Conservation (phyloP, 2,797 vertebrate species). For the Chloroceryle inda region DNA sequence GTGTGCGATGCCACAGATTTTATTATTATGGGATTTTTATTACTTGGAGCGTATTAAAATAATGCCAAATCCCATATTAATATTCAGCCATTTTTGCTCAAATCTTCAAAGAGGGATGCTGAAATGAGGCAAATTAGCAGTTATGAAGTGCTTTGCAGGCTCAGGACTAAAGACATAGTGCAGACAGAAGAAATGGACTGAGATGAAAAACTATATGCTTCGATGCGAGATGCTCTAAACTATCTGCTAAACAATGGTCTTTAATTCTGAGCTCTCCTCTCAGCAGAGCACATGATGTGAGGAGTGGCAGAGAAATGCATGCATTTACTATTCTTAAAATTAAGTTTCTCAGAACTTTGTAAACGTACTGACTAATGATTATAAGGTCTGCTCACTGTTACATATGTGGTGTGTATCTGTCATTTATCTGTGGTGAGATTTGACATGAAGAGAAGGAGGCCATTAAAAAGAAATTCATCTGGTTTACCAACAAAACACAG, state of each 20-base stretch:
- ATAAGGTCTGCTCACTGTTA: not conserved
- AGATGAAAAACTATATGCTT: not conserved
- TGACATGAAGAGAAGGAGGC: slow-evolving; percentile 11
- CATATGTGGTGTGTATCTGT: not conserved
- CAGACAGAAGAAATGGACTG: not conserved
- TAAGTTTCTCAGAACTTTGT: not conserved
- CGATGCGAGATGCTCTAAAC: not conserved
- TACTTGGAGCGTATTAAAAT: not conserved
- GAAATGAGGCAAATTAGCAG: not conserved
- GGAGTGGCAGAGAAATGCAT: not conserved
- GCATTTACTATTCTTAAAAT: not conserved
- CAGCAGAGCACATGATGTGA: not conserved
- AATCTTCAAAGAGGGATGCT: not conserved
- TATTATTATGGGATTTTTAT: not conserved
- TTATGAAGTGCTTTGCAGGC: not conserved
- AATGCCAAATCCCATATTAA: not conserved
- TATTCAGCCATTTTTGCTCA: not conserved
- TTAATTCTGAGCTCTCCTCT: not conserved
- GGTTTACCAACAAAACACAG: slow-evolving; percentile 23
- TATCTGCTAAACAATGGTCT: not conserved
- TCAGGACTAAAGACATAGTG: fast-evolving
- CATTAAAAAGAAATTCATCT: slow-evolving; percentile 58
- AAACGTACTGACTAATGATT: not conserved
- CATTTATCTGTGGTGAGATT: slow-evolving; percentile 25
- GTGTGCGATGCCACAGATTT: not conserved